Evolutionary conservation across 2,888 invertebrate species (phyloP).

Genomic region (Zaprionus obscuricornis): DNA sequence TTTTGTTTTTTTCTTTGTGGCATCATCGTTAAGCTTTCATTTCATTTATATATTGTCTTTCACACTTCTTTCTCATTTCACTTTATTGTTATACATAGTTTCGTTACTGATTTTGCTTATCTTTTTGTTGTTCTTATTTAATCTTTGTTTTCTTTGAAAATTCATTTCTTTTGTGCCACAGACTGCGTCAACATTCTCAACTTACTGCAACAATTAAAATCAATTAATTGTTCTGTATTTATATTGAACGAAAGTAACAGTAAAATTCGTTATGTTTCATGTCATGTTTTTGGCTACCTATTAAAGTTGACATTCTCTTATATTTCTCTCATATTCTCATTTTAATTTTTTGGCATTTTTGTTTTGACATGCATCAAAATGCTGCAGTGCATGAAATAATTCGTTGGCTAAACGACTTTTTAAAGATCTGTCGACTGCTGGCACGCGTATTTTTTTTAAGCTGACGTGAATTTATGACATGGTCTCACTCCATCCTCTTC

Average conservation of each 20-base stretch:
- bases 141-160: background rate
- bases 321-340: background rate
- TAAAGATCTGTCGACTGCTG: conserved; percentile 63
- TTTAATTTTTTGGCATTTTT: background rate
- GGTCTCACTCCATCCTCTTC: background rate
- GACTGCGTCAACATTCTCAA: too few species aligned
- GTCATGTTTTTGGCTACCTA: background rate
- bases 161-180: background rate
- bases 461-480: conserved; percentile 74
- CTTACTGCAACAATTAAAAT: background rate
- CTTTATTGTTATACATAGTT: too few species aligned
- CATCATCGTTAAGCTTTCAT: too few species aligned
- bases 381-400: conserved; percentile 52
- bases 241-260: too few species aligned
- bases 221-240: too few species aligned
- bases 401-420: conserved; percentile 64
- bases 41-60: too few species aligned
- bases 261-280: too few species aligned
- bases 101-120: background rate
- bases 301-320: background rate
- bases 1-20: background rate
- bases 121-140: background rate
- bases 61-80: too few species aligned
- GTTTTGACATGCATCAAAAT: conserved; percentile 47
- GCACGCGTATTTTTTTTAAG: conserved; percentile 50